Percentiles rank a stretch among this genome's conserved stretches.
Evolutionary conservation across 2,797 vertebrate species (phyloP).

Genomic region (Girardinus metallicus): DNA sequence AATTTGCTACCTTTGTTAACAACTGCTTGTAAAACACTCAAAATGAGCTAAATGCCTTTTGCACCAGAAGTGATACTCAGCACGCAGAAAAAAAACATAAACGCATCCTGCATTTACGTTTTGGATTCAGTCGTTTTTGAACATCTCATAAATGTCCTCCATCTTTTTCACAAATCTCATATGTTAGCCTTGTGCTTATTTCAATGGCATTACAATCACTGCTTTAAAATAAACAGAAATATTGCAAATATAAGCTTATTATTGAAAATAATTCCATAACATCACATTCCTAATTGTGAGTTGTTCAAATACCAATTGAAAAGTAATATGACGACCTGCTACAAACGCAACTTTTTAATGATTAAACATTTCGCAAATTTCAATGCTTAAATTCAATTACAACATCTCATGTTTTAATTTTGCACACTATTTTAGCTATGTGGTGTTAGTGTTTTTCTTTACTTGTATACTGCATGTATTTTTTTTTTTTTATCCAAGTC

Average conservation of each 20-base stretch:
- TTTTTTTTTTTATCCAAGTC: neutral
- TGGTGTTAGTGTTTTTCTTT: neutral
- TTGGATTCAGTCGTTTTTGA: neutral
- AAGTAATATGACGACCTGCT: neutral
- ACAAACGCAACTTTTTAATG: neutral
- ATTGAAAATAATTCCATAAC: neutral
- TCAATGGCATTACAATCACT: no score
- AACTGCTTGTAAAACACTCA: neutral
- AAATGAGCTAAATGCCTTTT: neutral
- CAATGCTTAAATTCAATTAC: neutral
- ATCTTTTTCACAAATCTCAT: neutral
- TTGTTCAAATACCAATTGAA: neutral
- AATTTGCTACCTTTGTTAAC: neutral
- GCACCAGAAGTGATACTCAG: neutral
- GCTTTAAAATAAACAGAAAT: no score
- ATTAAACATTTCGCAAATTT: neutral
- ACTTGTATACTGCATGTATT: no score
- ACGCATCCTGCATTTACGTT: no score
- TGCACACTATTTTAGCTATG: no score
- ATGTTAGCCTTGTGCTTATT: no score
- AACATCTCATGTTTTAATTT: neutral
- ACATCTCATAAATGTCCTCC: neutral
- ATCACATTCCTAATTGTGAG: neutral
- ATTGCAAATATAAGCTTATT: no score
- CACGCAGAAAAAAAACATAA: neutral